phyloP scores from a whole-genome alignment of 2,113 vertebrate genomes.

The Solenodon paradoxus region DNA sequence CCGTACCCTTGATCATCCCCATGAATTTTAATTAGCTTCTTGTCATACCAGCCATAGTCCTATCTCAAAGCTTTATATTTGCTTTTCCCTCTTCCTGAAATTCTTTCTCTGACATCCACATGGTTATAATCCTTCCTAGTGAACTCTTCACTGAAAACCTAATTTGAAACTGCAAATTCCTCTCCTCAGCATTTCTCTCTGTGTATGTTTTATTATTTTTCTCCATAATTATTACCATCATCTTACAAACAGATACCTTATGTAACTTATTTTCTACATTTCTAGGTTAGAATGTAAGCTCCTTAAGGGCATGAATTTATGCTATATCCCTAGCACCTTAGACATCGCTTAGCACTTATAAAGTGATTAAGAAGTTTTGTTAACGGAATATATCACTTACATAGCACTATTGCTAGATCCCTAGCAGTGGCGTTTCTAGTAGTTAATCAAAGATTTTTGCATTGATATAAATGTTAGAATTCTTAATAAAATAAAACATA shows the following conservation, averaged over 20 bases:
- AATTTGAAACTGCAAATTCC: not conserved
- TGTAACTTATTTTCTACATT: not conserved
- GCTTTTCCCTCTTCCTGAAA: not conserved
- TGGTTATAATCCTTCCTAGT: not conserved
- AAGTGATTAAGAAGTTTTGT: not conserved
- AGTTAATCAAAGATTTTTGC: not conserved
- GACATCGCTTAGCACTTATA: not conserved
- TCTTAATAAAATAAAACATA: conserved; percentile 38
- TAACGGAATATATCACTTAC: not conserved
- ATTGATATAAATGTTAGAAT: conserved; percentile 44
- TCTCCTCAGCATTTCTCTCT: not conserved
- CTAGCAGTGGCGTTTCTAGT: not conserved
- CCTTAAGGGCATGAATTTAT: not conserved
- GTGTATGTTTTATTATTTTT: not conserved
- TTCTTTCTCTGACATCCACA: not conserved
- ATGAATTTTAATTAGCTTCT: not conserved
- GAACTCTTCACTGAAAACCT: not conserved
- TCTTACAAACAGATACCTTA: not conserved
- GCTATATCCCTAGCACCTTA: not conserved
- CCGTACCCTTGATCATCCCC: too few relatives aligned
- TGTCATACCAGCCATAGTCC: not conserved
- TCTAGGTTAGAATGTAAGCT: not conserved
- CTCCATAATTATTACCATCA: not conserved
- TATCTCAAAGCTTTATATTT: not conserved
- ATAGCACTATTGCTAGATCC: not conserved